Evolutionary conservation across 2,888 invertebrate genomes (phyloP).

Genomic region (Diploptera punctata): DNA sequence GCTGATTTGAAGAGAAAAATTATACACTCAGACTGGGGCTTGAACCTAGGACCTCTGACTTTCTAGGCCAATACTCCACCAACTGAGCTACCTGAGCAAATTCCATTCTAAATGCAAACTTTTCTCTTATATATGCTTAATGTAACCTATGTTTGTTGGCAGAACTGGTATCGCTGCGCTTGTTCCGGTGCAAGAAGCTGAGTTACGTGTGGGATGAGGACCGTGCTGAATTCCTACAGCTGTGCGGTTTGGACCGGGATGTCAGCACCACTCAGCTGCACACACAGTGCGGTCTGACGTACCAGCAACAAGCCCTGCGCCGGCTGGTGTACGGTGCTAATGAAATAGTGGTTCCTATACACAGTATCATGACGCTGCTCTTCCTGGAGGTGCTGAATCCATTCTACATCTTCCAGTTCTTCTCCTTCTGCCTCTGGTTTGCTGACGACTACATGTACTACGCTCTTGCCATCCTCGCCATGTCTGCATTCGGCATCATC

Average conservation of each 20-base stretch:
- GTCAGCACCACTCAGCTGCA: conserved; percentile 70
- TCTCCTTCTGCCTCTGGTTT: conserved; percentile 89
- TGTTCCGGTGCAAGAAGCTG: conserved; percentile 85
- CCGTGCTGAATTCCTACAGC: conserved; percentile 69
- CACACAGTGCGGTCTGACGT: conserved; percentile 64
- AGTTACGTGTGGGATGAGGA: conserved; percentile 80
- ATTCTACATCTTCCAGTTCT: conserved; percentile 95
- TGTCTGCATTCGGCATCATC: conserved; percentile 84
- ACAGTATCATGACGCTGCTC: conserved; percentile 72
- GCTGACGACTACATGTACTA: conserved; percentile 90
- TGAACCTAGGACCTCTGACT: too few species aligned
- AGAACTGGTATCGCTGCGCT: conserved; percentile 60
- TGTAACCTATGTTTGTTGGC: too few species aligned
- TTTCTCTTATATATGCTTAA: too few species aligned
- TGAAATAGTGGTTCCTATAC: conserved; percentile 82
- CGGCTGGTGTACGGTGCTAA: conserved; percentile 83
- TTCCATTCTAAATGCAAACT: too few species aligned
- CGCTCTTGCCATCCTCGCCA: conserved; percentile 82
- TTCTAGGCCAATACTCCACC: too few species aligned
- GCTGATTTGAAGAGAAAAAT: too few species aligned
- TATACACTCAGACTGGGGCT: too few species aligned
- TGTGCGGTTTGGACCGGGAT: conserved; percentile 76
- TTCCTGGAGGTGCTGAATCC: conserved; percentile 89
- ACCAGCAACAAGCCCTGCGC: conserved; percentile 68
- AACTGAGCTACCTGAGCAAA: too few species aligned